These are phyloP conservation scores for Phaethornis superciliosus DNA, from an alignment of 2,113 vertebrate genomes.

Conservation along the genomic window DNA sequence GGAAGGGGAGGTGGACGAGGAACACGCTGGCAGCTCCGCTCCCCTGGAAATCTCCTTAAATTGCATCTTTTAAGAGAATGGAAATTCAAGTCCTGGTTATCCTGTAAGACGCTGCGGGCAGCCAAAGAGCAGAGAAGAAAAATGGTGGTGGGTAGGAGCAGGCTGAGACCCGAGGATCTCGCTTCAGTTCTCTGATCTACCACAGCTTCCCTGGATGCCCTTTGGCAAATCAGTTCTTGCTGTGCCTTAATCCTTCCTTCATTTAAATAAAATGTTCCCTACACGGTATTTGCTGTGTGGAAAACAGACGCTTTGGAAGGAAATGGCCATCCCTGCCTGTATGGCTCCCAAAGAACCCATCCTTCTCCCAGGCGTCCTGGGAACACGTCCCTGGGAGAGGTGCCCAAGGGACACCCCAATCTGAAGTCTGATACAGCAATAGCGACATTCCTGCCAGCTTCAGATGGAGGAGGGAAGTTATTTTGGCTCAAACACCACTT, in stretches of 20 bases:
- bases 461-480: neutral
- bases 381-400: neutral
- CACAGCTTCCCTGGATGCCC: neutral
- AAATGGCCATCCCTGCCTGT: neutral
- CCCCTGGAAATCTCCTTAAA: slow-evolving; percentile 4
- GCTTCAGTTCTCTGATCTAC: neutral
- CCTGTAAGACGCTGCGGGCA: neutral
- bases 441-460: neutral
- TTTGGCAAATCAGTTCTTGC: neutral
- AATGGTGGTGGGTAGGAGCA: fast-evolving
- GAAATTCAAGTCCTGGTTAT: neutral
- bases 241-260: neutral
- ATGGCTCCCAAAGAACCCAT: neutral
- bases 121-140: neutral
- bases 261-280: neutral
- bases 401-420: fast-evolving
- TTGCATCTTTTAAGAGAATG: neutral
- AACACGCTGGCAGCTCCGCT: neutral
- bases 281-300: fast-evolving
- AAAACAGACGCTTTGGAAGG: neutral
- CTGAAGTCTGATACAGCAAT: neutral
- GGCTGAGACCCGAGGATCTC: neutral
- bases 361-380: neutral
- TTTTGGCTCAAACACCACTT: neutral
- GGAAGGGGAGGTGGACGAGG: neutral